Percentiles rank a stretch among this genome's conserved stretches.
Conservation (phyloP, 2,797 vertebrate genomes). For the Aplochiton taeniatus region DNA sequence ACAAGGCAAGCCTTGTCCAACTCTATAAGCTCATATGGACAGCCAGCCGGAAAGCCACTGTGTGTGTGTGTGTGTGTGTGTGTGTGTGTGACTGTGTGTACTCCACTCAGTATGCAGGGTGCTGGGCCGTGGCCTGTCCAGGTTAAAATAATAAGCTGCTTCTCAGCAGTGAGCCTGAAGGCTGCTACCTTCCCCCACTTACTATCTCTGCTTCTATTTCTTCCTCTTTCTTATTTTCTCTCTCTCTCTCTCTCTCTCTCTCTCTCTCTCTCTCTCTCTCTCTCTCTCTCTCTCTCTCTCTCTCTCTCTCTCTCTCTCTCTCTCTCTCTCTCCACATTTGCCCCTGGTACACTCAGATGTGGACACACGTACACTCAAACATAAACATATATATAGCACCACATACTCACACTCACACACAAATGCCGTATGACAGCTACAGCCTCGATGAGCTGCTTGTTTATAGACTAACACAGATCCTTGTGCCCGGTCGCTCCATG, state of each 20-base stretch:
- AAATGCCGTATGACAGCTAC: not conserved
- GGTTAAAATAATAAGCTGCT: conserved; percentile 71
- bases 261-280: conserved; percentile 35
- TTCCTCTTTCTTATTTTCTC: conserved; percentile 1
- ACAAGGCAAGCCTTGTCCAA: conserved; percentile 82
- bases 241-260: conserved; percentile 31
- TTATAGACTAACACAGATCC: too few relatives aligned
- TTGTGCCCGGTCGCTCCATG: not conserved
- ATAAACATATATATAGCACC: not conserved
- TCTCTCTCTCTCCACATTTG: not conserved
- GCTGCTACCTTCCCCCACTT: conserved; percentile 37
- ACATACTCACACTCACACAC: not conserved
- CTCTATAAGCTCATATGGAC: conserved; percentile 69
- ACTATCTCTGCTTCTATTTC: conserved; percentile 16
- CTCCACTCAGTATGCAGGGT: not conserved
- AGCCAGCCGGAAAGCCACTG: conserved; percentile 74
- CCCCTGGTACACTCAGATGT: not conserved
- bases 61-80: conserved; percentile 7
- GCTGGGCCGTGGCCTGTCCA: conserved; percentile 53
- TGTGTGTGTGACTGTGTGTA: not conserved
- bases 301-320: not conserved
- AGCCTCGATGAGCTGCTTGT: too few relatives aligned
- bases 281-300: conserved; percentile 35
- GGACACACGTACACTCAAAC: not conserved
- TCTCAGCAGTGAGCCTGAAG: conserved; percentile 9